Base-by-base conservation (phyloP, 2,113 vertebrate genomes). In the Gorsachius goisagi region DNA sequence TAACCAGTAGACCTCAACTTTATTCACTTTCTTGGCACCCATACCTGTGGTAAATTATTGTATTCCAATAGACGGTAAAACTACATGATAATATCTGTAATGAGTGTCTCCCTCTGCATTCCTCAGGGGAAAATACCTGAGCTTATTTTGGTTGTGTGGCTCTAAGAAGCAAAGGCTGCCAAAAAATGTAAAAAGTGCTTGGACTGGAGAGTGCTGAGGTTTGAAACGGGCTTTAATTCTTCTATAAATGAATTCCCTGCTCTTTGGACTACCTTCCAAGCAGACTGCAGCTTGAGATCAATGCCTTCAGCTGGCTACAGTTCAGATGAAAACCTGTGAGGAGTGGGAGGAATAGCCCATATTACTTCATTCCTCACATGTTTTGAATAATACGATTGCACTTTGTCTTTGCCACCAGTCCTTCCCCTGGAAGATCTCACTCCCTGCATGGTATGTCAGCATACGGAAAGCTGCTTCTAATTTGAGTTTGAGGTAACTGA, bases 221-320 rank as follows among this genome's bases (percentile, higher is more conserved):
- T 87, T 93, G 81, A 91, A 96, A 66, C 3, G 37, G 63, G 62
- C 72, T 95, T 94, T 95, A 91, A 85, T 85, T 85, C 77, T 64
- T 78, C 89, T 79, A 20, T 58, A 93, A 94, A 89, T 79, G 44
- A 94, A 75, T 90, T 87, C 59, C 69, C 89, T 10, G 2, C 60
- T 94, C 67, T 82, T 95, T 90, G 75, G 89, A 95, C 66, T 76
- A 76, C 71, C 58, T 95, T 96, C 87, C 91, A 94, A 93, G 73
- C 33, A 73, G 63, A 17, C 81, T 79, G 74, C 69, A 93, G 56
- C 74, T 47, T 27, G 41, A 94, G 93, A 96, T 93, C 93, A 91
- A 35, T 94, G 81, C 60, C 77, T 91, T 88, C 44, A 73, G 53
- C 89, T 96, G 96, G 93, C 93, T 82, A 77, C 53, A 96, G 89